These are phyloP conservation scores for Somateria mollissima DNA, from an alignment of 2,797 vertebrate genomes.

Conservation along the genomic window DNA sequence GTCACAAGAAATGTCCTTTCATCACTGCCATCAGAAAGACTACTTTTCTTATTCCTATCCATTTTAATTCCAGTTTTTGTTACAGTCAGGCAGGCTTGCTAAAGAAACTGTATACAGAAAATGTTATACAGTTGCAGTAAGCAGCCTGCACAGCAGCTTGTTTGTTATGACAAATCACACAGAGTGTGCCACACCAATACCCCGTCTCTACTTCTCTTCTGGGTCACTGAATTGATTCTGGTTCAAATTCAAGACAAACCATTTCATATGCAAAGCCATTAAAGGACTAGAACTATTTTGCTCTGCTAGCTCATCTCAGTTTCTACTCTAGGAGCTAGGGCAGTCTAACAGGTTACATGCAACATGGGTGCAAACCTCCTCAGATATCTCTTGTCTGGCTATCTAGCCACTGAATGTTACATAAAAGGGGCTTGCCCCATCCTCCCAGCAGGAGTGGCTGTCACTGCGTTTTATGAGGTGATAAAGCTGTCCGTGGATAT, in stretches of 20 bases:
- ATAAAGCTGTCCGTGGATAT: background rate
- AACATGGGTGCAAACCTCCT: background rate
- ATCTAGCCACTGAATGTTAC: background rate
- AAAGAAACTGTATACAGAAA: background rate
- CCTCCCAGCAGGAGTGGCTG: background rate
- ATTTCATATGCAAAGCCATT: slow-evolving; percentile 9
- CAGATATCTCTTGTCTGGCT: background rate
- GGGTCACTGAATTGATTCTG: slow-evolving; percentile 39
- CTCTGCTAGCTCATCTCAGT: background rate
- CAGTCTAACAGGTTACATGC: background rate
- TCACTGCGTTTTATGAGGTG: background rate
- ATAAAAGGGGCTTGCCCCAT: background rate
- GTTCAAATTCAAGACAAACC: slow-evolving; percentile 17
- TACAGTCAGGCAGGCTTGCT: background rate
- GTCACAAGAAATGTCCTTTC: background rate
- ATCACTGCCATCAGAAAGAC: background rate
- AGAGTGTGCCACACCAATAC: background rate
- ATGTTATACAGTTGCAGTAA: background rate
- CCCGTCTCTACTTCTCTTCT: background rate
- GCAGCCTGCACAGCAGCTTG: background rate
- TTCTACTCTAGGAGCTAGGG: background rate
- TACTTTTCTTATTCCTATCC: background rate
- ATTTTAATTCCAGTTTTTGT: background rate
- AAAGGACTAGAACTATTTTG: background rate
- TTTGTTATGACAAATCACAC: slow-evolving; percentile 12